phyloP scores from a whole-genome alignment of 2,113 vertebrate genomes.

The Holacanthus passer region DNA sequence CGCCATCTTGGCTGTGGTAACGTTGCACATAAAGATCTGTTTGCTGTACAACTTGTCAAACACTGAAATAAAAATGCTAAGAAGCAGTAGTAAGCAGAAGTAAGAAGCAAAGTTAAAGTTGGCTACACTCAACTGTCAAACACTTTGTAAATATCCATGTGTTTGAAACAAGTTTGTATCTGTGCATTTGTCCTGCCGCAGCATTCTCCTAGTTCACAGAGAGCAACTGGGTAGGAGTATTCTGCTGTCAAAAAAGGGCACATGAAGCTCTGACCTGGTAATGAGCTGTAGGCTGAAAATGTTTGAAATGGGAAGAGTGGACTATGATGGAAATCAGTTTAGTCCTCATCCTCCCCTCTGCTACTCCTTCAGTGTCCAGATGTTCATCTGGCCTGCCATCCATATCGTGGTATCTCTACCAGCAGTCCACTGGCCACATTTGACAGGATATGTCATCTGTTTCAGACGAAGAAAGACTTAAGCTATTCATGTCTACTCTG shows the following conservation, averaged over 20 bases:
- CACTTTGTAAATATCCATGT: background rate
- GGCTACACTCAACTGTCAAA: conserved; percentile 5
- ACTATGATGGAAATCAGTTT: background rate
- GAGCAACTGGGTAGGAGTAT: background rate
- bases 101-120: conserved; percentile 17
- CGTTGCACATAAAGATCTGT: conserved; percentile 28
- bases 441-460: background rate
- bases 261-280: background rate
- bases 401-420: background rate
- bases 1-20: too few relatives aligned
- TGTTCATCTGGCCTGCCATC: background rate
- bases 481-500: too few relatives aligned
- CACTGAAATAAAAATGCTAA: conserved; percentile 19
- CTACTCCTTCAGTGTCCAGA: background rate
- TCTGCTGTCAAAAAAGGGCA: background rate
- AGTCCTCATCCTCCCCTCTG: background rate
- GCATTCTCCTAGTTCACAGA: background rate
- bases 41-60: conserved; percentile 1
- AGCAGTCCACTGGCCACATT: background rate
- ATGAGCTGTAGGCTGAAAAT: background rate
- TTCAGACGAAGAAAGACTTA: too few relatives aligned
- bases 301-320: background rate
- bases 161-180: background rate
- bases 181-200: background rate
- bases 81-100: background rate